Evolutionary conservation across 2,888 invertebrate genomes (phyloP).

Genomic region (Tribolium freemani): DNA sequence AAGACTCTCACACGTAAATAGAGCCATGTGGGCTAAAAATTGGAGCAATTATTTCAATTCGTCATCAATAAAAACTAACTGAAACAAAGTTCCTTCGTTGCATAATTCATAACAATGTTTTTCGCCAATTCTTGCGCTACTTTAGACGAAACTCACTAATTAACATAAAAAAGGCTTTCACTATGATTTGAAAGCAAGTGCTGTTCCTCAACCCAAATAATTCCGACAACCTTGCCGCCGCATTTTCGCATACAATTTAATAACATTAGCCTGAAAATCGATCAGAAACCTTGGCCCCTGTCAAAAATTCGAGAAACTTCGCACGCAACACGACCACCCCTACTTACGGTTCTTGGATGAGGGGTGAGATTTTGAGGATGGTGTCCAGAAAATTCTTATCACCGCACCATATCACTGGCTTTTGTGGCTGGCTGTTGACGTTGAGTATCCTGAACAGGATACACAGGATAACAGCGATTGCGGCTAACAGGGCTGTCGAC

Average conservation of each 20-base stretch:
- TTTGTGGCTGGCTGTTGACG: constrained; percentile 86
- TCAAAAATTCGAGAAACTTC: background rate
- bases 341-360: constrained; percentile 88
- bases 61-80: background rate
- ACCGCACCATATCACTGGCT: constrained; percentile 82
- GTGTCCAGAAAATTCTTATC: constrained; percentile 84
- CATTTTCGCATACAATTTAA: background rate
- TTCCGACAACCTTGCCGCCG: background rate
- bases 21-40: background rate
- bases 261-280: background rate
- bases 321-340: background rate
- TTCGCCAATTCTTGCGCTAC: too few species aligned
- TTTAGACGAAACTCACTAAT: background rate
- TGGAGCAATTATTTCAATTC: background rate
- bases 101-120: too few species aligned
- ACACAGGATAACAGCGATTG: constrained; percentile 86
- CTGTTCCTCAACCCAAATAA: background rate
- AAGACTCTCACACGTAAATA: too few species aligned
- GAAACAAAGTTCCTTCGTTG: too few species aligned
- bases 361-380: constrained; percentile 83
- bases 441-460: constrained; percentile 87
- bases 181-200: background rate
- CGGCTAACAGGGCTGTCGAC: constrained; percentile 86
- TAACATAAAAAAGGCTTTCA: background rate
- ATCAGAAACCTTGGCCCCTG: background rate